Evolutionary conservation across 2,113 vertebrate species (phyloP), one percentile per base, ranked within the genome.

Genomic region (Ceyx melanurus): DNA sequence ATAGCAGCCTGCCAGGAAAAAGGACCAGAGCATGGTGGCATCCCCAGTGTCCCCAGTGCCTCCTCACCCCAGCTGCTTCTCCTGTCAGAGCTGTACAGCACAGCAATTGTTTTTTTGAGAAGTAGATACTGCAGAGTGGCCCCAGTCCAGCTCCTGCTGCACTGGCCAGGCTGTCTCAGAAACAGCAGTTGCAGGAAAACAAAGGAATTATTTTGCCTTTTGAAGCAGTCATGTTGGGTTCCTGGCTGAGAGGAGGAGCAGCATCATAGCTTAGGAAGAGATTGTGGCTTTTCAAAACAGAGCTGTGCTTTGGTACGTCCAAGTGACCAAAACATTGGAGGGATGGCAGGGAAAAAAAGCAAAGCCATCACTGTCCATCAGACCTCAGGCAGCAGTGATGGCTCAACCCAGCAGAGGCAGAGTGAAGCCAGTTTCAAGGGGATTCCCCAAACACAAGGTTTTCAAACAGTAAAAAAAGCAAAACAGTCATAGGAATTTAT

Each of bases 1-100:
- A 35, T 0, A 0, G 31, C 66, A 68, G 61, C n/a, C 45, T 84
- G 53, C 50, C 68, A 35, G 37, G 42, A 15, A 64, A 72, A 54
- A 37, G 40, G 13, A 50, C 16, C 23, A 20, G 58, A 84, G 22
- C 0, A 0, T 40, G 28, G 40, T 84, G 71, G 45, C 13, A 42
- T 31, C 29, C 45, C 31, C 42, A 42, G 64, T 19, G 29, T 0
- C 0, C 5, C 0, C 2, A 65, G 53, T 5, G 11, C 13, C 28
- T 88, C 40, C 40, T 82, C 40, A 37, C 15, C 6, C 19, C 17
- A 33, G 15, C 29, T 68, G n/a, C 42, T 72, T 51, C 42, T 83
- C 42, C 68, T 58, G 15, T 42, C 61, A 67, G 57, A 74, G 6
- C 11, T 13, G 33, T 62, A 37, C 48, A 66, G 40, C 40, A 40